phyloP scores from a whole-genome alignment of 92 coral and sea anemone species.

The Micromussa lordhowensis region DNA sequence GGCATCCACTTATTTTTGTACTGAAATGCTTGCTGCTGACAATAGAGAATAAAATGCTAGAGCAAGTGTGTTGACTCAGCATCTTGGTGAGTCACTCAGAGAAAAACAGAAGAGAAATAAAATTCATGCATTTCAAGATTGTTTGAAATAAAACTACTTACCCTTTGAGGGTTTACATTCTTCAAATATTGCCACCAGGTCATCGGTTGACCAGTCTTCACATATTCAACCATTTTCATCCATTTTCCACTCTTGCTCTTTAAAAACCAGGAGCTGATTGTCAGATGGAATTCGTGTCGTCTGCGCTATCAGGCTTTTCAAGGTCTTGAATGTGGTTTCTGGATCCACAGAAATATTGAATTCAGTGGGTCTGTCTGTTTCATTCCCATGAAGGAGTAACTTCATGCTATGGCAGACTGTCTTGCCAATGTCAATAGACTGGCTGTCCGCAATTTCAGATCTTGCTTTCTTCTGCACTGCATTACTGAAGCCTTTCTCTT shows the following conservation, averaged over 20 bases:
- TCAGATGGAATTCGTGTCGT: conserved; percentile 38
- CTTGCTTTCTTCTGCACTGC: conserved; percentile 36
- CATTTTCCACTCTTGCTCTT: conserved; percentile 57
- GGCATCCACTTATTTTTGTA: conserved; percentile 32
- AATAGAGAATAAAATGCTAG: no score
- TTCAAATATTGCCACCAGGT: conserved; percentile 54
- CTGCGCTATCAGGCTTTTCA: conserved; percentile 27
- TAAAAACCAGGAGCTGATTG: conserved; percentile 31
- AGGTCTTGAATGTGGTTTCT: conserved; percentile 33
- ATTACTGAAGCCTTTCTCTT: conserved; percentile 29
- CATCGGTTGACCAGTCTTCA: conserved; percentile 45
- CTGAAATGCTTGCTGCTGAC: conserved; percentile 35
- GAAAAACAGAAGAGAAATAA: conserved; percentile 27
- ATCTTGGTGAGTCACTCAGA: conserved; percentile 31
- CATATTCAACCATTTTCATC: conserved; percentile 40
- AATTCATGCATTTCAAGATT: conserved; percentile 20
- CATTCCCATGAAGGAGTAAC: conserved; percentile 26
- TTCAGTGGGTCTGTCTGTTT: conserved; percentile 38
- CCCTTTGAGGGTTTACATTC: conserved; percentile 29
- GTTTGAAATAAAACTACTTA: conserved; percentile 30
- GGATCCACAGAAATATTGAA: conserved; percentile 31
- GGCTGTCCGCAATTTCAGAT: conserved; percentile 38
- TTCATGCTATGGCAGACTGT: conserved; percentile 37
- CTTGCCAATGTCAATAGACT: conserved; percentile 44
- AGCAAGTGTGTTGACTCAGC: no score